Percentiles rank a stretch among this genome's conserved stretches.
These are phyloP conservation scores for Nesoenas mayeri DNA, from an alignment of 2,113 vertebrate species.

Conservation along the genomic window DNA sequence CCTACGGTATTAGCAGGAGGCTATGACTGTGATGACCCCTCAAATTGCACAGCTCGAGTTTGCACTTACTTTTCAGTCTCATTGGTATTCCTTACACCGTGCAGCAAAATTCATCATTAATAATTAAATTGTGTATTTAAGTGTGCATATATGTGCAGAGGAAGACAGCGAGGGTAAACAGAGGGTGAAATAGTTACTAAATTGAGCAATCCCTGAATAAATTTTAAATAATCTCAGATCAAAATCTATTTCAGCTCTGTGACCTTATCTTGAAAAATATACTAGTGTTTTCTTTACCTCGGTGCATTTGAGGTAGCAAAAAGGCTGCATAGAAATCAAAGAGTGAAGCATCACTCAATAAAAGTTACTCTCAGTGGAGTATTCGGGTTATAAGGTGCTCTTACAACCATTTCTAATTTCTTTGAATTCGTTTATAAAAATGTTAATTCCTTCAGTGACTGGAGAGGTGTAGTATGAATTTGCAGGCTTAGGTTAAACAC, in stretches of 20 bases:
- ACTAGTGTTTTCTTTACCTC: not conserved
- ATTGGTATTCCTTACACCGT: not conserved
- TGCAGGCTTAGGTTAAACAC: not conserved
- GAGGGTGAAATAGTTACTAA: not conserved
- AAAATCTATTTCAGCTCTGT: slow-evolving; percentile 48
- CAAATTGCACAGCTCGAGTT: slow-evolving; percentile 34
- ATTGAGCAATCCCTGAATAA: slow-evolving; percentile 33
- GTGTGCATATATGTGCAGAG: not conserved
- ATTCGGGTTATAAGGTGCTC: slow-evolving; percentile 20
- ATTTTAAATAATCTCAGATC: slow-evolving; percentile 49
- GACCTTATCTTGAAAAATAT: slow-evolving; percentile 45
- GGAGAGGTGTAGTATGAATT: not conserved
- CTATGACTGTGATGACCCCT: slow-evolving; percentile 25
- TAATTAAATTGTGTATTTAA: not conserved
- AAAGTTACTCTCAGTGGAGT: not conserved
- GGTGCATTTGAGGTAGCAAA: not conserved
- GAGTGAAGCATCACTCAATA: slow-evolving; percentile 48
- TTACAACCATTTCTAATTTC: slow-evolving; percentile 22
- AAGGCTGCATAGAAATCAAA: slow-evolving; percentile 33
- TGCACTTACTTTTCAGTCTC: slow-evolving; percentile 35
- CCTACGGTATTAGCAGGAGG: slow-evolving; percentile 31
- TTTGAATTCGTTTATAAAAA: not conserved
- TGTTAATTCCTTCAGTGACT: not conserved
- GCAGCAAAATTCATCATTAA: slow-evolving; percentile 26
- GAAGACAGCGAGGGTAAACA: not conserved